Percentiles rank a stretch among this genome's conserved stretches.
Evolutionary conservation across 92 coral and sea anemone genomes (phyloP).

Genomic region (Porites cylindrica): DNA sequence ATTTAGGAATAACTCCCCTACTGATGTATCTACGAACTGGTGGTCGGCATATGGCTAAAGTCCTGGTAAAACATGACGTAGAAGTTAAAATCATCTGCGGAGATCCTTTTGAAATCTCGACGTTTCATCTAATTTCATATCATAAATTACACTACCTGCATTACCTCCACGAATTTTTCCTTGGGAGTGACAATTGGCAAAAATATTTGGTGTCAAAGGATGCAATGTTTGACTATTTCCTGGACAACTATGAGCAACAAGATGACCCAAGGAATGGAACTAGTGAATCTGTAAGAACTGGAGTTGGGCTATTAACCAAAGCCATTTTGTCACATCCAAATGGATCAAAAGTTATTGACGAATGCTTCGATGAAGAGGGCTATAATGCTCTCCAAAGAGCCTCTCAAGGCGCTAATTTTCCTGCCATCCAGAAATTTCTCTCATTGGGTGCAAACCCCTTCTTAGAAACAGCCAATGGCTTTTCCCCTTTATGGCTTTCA

Average conservation of each 20-base stretch:
- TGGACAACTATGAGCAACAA: constrained; percentile 29
- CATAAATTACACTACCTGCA: constrained; percentile 47
- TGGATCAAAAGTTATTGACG: constrained; percentile 45
- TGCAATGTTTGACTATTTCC: constrained; percentile 56
- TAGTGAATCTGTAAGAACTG: constrained; percentile 3
- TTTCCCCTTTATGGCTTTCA: constrained; percentile 33
- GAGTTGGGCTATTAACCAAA: constrained; percentile 45
- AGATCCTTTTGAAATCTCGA: constrained; percentile 35
- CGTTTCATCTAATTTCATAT: constrained; percentile 58
- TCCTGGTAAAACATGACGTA: constrained; percentile 45
- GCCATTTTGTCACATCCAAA: constrained; percentile 60
- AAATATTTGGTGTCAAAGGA: constrained; percentile 15
- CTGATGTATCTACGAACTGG: constrained; percentile 27
- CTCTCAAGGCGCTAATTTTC: constrained; percentile 77
- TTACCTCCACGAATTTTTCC: constrained; percentile 5
- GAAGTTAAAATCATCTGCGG: constrained; percentile 39
- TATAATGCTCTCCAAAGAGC: constrained; percentile 71
- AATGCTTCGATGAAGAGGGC: constrained; percentile 70
- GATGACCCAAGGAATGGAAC: neutral
- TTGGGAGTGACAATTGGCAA: constrained; percentile 14
- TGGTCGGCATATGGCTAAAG: constrained; percentile 65
- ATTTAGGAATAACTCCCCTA: constrained; percentile 23
- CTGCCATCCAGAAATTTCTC: constrained; percentile 50
- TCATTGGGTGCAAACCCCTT: constrained; percentile 44
- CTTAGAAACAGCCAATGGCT: constrained; percentile 7